phyloP scores from a whole-genome alignment of 2,888 invertebrate species.

The Griposia aprilina region DNA sequence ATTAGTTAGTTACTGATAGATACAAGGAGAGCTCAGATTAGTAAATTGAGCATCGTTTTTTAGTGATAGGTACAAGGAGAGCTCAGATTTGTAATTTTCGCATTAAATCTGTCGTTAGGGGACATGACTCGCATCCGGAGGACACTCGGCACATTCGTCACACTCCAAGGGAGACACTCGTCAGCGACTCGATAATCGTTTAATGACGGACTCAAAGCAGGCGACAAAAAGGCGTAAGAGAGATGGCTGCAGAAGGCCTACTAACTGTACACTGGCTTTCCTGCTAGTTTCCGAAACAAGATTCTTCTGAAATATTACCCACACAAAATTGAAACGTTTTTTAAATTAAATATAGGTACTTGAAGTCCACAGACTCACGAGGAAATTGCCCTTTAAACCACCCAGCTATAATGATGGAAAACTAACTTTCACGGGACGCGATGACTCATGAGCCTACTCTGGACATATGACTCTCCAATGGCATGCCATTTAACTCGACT shows the following conservation, averaged over 20 bases:
- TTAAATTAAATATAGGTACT: not conserved
- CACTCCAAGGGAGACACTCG: constrained; percentile 25
- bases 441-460: not conserved
- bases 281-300: not conserved
- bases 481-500: not conserved
- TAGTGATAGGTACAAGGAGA: constrained; percentile 12
- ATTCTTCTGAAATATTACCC: not conserved
- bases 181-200: constrained; percentile 48
- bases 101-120: constrained; percentile 56
- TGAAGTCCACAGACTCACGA: not conserved
- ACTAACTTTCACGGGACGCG: not conserved
- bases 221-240: not conserved
- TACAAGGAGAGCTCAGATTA: too few species aligned
- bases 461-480: not conserved
- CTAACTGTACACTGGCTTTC: not conserved
- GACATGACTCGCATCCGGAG: constrained; percentile 52
- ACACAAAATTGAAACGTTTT: not conserved
- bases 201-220: constrained; percentile 42
- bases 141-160: constrained; percentile 59
- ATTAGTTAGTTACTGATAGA: too few species aligned
- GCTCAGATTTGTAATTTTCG: constrained; percentile 46
- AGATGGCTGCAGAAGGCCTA: constrained; percentile 27
- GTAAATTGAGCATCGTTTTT: too few species aligned
- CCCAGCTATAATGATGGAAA: not conserved
- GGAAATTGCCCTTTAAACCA: not conserved